phyloP scores from a whole-genome alignment of 1,140 invertebrate genomes.

The Episyrphus balteatus region DNA sequence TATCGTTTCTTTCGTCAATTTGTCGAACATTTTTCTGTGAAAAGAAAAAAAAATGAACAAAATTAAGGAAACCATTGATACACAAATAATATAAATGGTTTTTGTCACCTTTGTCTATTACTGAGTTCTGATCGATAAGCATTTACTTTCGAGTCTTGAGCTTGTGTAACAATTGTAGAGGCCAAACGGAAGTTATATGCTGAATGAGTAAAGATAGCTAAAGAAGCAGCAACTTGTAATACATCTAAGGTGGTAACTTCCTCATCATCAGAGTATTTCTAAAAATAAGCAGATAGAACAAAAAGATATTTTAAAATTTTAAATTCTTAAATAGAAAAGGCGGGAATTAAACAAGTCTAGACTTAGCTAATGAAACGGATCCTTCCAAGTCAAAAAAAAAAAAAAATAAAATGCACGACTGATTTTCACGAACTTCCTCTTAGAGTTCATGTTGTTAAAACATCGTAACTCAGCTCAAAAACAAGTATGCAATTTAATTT shows the following conservation, averaged over 20 bases:
- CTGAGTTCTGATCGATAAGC: constrained; percentile 16
- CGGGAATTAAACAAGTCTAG: no score
- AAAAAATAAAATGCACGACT: no score
- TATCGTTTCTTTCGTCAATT: constrained; percentile 21
- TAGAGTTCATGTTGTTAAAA: no score
- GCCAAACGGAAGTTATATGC: constrained; percentile 24
- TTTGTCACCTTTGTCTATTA: constrained; percentile 19
- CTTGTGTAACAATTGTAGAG: constrained; percentile 21
- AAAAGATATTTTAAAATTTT: no score
- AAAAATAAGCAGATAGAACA: no score
- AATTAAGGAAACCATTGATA: background rate
- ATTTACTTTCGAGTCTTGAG: constrained; percentile 9
- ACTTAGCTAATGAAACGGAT: no score
- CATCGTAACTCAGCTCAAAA: no score
- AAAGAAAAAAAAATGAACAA: background rate
- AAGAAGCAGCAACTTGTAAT: constrained; percentile 21
- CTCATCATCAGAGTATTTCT: constrained; percentile 20
- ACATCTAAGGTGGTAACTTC: constrained; percentile 19
- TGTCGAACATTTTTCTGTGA: constrained; percentile 22
- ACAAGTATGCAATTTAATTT: no score
- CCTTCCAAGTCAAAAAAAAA: no score
- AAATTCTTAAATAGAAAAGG: no score
- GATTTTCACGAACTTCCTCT: no score
- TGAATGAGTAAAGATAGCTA: constrained; percentile 22
- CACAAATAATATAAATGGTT: background rate